Conservation (phyloP, 2,888 invertebrate species). For the Schrankia costaestrigalis region DNA sequence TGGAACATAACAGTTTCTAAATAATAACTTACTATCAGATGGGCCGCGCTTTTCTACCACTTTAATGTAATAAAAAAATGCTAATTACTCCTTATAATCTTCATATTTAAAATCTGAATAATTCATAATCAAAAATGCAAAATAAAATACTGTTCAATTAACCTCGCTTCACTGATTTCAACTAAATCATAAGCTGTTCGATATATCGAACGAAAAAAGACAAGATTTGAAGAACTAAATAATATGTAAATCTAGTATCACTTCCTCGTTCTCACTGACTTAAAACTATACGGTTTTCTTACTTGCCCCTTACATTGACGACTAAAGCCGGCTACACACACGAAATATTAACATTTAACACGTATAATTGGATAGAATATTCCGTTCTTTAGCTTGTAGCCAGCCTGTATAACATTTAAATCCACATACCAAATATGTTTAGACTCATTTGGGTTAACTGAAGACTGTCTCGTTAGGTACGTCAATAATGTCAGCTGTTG, state of each 20-base stretch:
- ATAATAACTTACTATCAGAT: too few species aligned
- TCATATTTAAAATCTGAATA: too few species aligned
- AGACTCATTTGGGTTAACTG: slow-evolving; percentile 55
- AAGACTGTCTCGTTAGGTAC: slow-evolving; percentile 63
- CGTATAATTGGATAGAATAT: not conserved
- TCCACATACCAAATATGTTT: slow-evolving; percentile 2
- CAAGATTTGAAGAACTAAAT: slow-evolving; percentile 6
- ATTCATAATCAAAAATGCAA: slow-evolving; percentile 1
- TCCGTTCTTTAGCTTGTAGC: slow-evolving; percentile 3
- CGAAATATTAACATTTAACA: slow-evolving; percentile 2
- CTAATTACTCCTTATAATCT: too few species aligned
- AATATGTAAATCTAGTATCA: slow-evolving; percentile 13
- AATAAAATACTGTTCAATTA: too few species aligned
- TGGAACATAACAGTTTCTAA: too few species aligned
- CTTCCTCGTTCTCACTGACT: slow-evolving; percentile 9
- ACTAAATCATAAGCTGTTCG: not conserved
- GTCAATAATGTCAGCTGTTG: slow-evolving; percentile 37
- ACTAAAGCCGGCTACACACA: slow-evolving; percentile 5
- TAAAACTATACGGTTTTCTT: not conserved
- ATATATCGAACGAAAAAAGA: not conserved
- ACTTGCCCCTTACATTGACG: slow-evolving; percentile 1
- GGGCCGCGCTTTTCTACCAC: too few species aligned
- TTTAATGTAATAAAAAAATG: too few species aligned
- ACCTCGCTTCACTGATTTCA: slow-evolving; percentile 1
- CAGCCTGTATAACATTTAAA: slow-evolving; percentile 1